Evolutionary conservation across 2,113 vertebrate species (phyloP), one percentile per base, ranked within the genome.

Genomic region (Sorex araneus): DNA sequence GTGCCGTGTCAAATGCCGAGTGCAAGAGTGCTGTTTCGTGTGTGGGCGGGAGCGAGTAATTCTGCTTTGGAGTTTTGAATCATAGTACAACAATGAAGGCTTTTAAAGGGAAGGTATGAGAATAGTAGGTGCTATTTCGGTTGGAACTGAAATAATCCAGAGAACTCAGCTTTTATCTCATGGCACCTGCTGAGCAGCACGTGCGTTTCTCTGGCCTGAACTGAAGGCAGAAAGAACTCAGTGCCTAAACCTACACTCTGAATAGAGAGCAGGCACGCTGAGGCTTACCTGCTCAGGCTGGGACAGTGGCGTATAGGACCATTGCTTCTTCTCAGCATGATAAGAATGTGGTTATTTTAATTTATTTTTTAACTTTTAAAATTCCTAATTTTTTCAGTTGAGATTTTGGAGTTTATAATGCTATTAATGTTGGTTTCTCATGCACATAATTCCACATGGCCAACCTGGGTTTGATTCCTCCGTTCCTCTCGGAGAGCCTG

Each of bases 101-200:
- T 92, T 96, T 95, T 76, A 73, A 79, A 89, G n/a, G 73, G 34
- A 87, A 36, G 64, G 13, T 23, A 90, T 27, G 45, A 84, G 92
- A 94, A 92, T 84, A 93, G 83, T 74, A 89, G 34, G 79, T 89
- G 25, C 84, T 95, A 90, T 94, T 93, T 94, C 60, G 64, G 69
- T 36, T 63, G 74, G 80, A 84, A 71, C 64, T 90, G 81, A 95
- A 94, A 92, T 84, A 86, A 86, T 74, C 27, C 85, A 60, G 76
- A 78, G 92, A 95, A 91, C 86, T 95, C 67, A 91, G 28, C 82
- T 91, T 78, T 82, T 63, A 11, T 87, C 57, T 69, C 36, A 67
- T 91, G 64, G 81, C 45, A 86, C 81, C 89, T 90, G 84, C 74
- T 76, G 87, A 87, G 82, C 78, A 91, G 77, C 91, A 90, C 91